Conservation (phyloP, 2,888 invertebrate genomes). For the Eupithecia exiguata region DNA sequence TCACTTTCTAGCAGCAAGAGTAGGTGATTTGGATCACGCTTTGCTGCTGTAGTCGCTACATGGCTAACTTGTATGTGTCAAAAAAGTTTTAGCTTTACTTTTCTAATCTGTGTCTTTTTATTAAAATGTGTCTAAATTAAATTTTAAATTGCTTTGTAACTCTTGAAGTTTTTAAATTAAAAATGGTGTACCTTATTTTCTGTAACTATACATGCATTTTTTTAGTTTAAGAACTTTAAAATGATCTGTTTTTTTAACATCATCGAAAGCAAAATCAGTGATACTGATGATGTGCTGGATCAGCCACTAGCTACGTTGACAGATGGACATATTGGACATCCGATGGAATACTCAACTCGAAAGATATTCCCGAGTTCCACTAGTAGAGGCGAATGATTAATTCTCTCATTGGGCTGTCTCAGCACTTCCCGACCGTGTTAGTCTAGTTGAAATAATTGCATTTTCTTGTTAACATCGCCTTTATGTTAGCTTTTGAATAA, state of each 20-base stretch:
- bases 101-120: too few species aligned
- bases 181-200: too few species aligned
- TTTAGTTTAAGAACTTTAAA: too few species aligned
- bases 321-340: background rate
- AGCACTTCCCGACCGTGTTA: constrained; percentile 49
- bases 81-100: too few species aligned
- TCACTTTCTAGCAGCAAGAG: constrained; percentile 17
- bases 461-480: constrained; percentile 48
- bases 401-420: constrained; percentile 54
- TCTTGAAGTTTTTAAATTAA: too few species aligned
- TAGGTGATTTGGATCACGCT: constrained; percentile 59
- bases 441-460: constrained; percentile 58
- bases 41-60: constrained; percentile 52
- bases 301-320: background rate
- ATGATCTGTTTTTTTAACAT: too few species aligned
- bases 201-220: too few species aligned
- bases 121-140: too few species aligned
- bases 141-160: too few species aligned
- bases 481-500: constrained; percentile 30
- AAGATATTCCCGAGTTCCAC: background rate
- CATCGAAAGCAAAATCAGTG: background rate
- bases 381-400: constrained; percentile 55
- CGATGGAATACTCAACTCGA: background rate
- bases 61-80: too few species aligned
- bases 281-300: background rate